These are phyloP conservation scores for Lithobius niger DNA, from an alignment of 1,140 invertebrate genomes.

Conservation along the genomic window DNA sequence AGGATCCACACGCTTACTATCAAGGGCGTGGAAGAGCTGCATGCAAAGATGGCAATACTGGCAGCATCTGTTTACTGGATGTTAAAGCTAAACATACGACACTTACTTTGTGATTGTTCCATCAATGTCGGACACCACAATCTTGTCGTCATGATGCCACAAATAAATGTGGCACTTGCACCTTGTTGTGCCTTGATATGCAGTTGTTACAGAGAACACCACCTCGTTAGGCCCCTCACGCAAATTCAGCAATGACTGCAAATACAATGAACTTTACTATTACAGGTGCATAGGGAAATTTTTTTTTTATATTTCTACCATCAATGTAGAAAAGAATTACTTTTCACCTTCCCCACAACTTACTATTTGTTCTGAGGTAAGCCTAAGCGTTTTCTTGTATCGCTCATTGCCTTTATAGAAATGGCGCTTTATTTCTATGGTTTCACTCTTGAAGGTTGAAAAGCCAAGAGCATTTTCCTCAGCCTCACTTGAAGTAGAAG, in stretches of 20 bases:
- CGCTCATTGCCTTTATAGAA: not conserved
- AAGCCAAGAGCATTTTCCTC: not conserved
- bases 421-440: no score
- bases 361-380: slow-evolving; percentile 88
- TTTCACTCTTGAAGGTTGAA: slow-evolving; percentile 4
- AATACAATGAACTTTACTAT: not conserved
- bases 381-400: slow-evolving; percentile 63
- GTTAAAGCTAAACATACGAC: no score
- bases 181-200: slow-evolving; percentile 92
- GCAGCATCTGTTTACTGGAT: no score
- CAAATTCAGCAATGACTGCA: slow-evolving; percentile 62
- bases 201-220: slow-evolving; percentile 94
- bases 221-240: slow-evolving; percentile 90
- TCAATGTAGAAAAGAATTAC: not conserved
- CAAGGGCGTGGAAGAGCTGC: no score
- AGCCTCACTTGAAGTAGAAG: slow-evolving; percentile 5
- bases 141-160: slow-evolving; percentile 92
- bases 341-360: slow-evolving; percentile 30
- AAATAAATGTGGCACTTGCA: slow-evolving; percentile 95
- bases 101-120: slow-evolving; percentile 94
- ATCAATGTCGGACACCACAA: slow-evolving; percentile 98
- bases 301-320: no score
- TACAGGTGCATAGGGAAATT: no score
- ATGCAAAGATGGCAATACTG: no score
- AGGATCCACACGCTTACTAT: no score